Evolutionary conservation across 2,888 invertebrate species (phyloP), one percentile per base, ranked within the genome.

Genomic region (Xestoiulus laeticollis): DNA sequence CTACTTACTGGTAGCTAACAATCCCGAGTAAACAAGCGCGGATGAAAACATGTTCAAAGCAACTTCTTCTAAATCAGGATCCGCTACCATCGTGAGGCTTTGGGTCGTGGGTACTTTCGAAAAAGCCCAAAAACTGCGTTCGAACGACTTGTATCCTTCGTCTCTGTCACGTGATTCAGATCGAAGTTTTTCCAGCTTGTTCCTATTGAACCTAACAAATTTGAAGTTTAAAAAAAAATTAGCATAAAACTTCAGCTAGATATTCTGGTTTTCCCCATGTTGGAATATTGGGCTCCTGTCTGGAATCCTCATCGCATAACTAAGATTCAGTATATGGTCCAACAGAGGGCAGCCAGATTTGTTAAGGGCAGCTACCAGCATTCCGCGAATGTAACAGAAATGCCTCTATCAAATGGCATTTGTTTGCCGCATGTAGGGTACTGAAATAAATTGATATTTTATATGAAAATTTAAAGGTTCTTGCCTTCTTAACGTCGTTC

Each of bases 71-170:
- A 92, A 96, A 90, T 97, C 97, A 1, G 95, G 95, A 92, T 98
- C 97, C 87, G 96, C 95, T 89, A 98, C 94, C 90, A 96, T 95
- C 88, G 96, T 96, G 89, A 98, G 94, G 90, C 96, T 96, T 92
- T 97, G 97, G 1, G 95, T 94, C 88, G 98, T 93, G 10, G 94
- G 94, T 89, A 95, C 94, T 89, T 97, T 95, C 91, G 96, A 95
- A 93, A 98, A 98, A 82, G 97, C 96, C 98, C 98, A 98, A 93
- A 96, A 97, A 30, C 94, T 95, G 89, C 96, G 95, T 14, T 96
- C 95, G 92, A 96, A 97, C 87, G 96, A 96, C 92, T 97, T 97
- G 92, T 97, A 97, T 82, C 95, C 95, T 92, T 97, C 97, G 30
- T 96, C 96, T 87, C 95, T 95, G 89, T 95, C 94, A 22, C 89